A percentile compares a stretch with the other conserved stretches of the same genome.
Conservation (phyloP, 2,888 invertebrate species). For the Magallana nippona region DNA sequence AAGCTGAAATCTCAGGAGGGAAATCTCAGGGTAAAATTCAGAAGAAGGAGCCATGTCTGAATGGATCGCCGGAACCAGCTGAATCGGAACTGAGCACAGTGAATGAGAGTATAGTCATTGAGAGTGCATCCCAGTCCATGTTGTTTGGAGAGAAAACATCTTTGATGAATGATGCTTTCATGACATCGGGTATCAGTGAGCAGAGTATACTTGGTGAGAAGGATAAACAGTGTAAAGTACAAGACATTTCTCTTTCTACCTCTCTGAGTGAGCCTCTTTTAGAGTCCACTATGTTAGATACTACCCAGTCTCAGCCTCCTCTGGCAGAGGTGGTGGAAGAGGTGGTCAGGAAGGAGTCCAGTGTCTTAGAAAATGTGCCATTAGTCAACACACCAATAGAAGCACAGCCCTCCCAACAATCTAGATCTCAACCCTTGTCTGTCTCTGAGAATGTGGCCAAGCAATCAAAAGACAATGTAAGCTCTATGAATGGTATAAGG, state of each 20-base stretch:
- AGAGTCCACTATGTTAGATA: conserved; percentile 50
- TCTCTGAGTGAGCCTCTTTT: conserved; percentile 49
- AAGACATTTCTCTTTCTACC: conserved; percentile 47
- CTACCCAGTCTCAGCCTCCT: conserved; percentile 7
- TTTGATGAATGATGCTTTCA: conserved; percentile 41
- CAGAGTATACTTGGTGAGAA: conserved; percentile 38
- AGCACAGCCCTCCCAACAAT: neutral
- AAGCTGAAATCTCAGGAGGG: neutral
- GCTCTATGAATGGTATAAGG: neutral
- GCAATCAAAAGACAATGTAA: neutral
- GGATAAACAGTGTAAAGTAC: conserved; percentile 33
- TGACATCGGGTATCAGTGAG: conserved; percentile 36
- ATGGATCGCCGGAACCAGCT: neutral
- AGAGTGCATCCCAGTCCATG: conserved; percentile 15
- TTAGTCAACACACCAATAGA: neutral
- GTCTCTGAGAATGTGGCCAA: neutral
- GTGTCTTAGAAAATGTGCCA: conserved; percentile 19
- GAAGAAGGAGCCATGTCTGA: neutral
- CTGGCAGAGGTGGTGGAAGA: neutral
- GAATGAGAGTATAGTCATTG: neutral
- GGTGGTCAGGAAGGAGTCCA: conserved; percentile 6
- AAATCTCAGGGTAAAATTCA: neutral
- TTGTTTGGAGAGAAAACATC: conserved; percentile 27
- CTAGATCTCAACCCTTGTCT: neutral
- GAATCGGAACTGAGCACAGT: conserved; percentile 8